Evolutionary conservation across 1,140 invertebrate genomes (phyloP), one percentile per base, ranked within the genome.

Genomic region (Pentalonia nigronervosa): DNA sequence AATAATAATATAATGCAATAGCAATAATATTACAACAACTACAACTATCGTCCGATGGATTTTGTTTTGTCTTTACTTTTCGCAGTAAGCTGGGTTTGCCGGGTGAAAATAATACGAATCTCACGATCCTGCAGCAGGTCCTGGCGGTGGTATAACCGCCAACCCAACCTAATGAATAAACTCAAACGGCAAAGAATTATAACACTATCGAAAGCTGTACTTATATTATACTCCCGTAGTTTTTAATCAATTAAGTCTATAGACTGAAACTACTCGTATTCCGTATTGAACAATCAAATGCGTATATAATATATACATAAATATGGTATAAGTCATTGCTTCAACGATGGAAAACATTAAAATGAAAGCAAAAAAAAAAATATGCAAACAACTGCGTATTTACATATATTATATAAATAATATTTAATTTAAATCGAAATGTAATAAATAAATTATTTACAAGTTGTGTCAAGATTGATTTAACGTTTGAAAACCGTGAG

Each of bases 401-500:
- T 76, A n/a, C 30, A 0, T 67, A 67, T 17, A 67, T 67, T 6
- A 67, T n/a, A 67, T 67, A n/a, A 30, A 67, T 67, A n/a, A 67
- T 67, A n/a, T 76, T 76, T n/a, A 76, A n/a, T 76, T 76, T n/a
- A n/a, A 76, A 76, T n/a, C n/a, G 30, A 76, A 76, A 76, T 34
- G 6, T 76, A 76, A 17, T 76, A 34, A 76, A 76, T n/a, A n/a
- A n/a, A 67, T n/a, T 0, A 67, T n/a, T 67, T 76, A 1, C n/a
- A n/a, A 76, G 4, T 1, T 67, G 11, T n/a, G 30, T 67, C 30
- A 2, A 76, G 30, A 76, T 76, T 20, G n/a, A n/a, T 76, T 76
- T 34, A 14, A 34, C 30, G n/a, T 76, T n/a, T 17, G 60, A n/a
- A 76, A n/a, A 67, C 14, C 30, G 2, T 67, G 9, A 30, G 14